Evolutionary conservation across 2,797 vertebrate species (phyloP).

Genomic region (Parauchenoglanis ngamensis): DNA sequence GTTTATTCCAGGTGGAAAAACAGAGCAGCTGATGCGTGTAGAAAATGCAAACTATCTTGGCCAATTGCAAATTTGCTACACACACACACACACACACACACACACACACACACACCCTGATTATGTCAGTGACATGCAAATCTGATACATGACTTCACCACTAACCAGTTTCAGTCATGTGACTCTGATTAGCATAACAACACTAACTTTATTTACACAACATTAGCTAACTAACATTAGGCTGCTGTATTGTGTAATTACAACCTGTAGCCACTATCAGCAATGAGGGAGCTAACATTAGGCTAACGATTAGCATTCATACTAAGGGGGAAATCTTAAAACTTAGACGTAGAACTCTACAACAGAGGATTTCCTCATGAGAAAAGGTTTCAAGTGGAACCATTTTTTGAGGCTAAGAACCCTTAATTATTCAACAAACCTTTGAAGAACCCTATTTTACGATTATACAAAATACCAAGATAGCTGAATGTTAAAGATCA

Average conservation of each 20-base stretch:
- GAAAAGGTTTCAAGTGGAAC: background rate
- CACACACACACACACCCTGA: background rate
- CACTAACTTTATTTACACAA: background rate
- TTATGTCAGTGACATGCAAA: background rate
- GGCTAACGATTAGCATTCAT: background rate
- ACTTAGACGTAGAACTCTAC: background rate
- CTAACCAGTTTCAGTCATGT: background rate
- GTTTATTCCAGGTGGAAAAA: background rate
- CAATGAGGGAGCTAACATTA: no score
- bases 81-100: background rate
- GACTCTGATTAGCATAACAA: background rate
- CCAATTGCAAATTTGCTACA: constrained; percentile 13
- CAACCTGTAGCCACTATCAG: background rate
- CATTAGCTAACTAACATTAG: background rate
- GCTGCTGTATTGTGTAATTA: background rate
- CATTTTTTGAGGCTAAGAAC: background rate
- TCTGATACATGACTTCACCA: background rate
- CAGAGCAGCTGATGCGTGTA: background rate
- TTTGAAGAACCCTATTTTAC: background rate
- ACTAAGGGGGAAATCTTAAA: background rate
- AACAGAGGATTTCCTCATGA: background rate
- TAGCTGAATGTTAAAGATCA: background rate
- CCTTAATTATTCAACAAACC: background rate
- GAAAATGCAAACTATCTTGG: constrained; percentile 27
- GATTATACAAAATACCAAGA: background rate